phyloP scores from a whole-genome alignment of 2,888 invertebrate species.

The Ophion obscuratus region DNA sequence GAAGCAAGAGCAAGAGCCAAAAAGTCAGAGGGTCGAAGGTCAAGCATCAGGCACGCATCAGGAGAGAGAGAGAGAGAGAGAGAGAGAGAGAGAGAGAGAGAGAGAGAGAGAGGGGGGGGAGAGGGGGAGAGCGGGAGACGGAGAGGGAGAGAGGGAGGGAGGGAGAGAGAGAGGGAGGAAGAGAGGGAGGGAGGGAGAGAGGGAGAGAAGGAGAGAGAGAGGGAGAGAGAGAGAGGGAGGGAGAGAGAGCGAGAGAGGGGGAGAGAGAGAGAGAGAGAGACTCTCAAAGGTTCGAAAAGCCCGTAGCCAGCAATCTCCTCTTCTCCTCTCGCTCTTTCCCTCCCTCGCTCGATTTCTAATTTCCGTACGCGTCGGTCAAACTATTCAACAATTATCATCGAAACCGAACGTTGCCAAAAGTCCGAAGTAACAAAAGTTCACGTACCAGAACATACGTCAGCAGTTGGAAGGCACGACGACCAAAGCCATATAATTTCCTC shows the following conservation, averaged over 20 bases:
- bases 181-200: too few relatives aligned
- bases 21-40: too few relatives aligned
- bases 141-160: too few relatives aligned
- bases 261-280: background rate
- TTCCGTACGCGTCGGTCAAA: conserved; percentile 15
- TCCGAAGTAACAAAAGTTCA: conserved; percentile 25
- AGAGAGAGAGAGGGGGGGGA: too few relatives aligned
- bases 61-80: too few relatives aligned
- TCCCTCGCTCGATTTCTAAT: conserved; percentile 4
- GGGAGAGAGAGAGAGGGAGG: background rate
- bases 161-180: too few relatives aligned
- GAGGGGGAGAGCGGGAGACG: too few relatives aligned
- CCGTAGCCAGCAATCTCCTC: background rate
- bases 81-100: too few relatives aligned
- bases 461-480: background rate
- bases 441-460: background rate
- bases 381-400: conserved; percentile 53
- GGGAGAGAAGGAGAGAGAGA: too few relatives aligned
- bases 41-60: too few relatives aligned
- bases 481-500: background rate
- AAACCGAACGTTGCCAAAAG: conserved; percentile 6
- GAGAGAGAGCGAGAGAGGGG: background rate
- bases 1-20: too few relatives aligned
- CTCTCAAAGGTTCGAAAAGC: conserved; percentile 31
- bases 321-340: background rate